A percentile compares a stretch with the other conserved stretches of the same genome.
phyloP scores from a whole-genome alignment of 2,797 vertebrate species.

The Myoxocephalus aenaeus region DNA sequence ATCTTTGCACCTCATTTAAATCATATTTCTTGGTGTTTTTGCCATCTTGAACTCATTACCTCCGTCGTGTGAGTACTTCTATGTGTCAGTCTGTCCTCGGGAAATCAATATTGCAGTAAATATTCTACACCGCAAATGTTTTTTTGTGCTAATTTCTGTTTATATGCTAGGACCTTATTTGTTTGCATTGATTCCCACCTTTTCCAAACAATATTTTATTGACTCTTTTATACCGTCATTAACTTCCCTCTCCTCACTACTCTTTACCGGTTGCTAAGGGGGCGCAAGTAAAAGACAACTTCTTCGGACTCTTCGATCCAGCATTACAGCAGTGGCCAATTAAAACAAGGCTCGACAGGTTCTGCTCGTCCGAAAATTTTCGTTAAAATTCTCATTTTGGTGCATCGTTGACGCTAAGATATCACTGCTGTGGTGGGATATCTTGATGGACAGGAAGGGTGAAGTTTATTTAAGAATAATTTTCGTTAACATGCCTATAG shows the following conservation, averaged over 20 bases:
- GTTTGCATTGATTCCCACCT: neutral
- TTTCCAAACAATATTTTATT: neutral
- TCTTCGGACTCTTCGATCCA: neutral
- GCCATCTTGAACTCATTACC: neutral
- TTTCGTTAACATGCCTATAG: neutral
- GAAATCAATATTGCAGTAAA: no score
- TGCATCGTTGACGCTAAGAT: neutral
- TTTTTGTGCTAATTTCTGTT: neutral
- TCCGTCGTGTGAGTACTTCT: neutral
- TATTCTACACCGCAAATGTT: neutral
- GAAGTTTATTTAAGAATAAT: neutral
- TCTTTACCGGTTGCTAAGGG: neutral
- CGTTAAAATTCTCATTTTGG: neutral
- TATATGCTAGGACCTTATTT: neutral
- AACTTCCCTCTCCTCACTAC: neutral
- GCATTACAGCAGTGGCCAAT: neutral
- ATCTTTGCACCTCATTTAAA: slow-evolving; percentile 23
- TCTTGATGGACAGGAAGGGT: neutral
- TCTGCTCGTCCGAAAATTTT: neutral
- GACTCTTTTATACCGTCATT: neutral
- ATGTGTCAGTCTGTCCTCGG: neutral
- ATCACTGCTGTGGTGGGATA: neutral
- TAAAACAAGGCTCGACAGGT: neutral
- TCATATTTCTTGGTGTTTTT: neutral
- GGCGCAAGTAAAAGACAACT: neutral